Evolutionary conservation across 2,888 invertebrate species (phyloP).

Genomic region (Ophion ventricosus): DNA sequence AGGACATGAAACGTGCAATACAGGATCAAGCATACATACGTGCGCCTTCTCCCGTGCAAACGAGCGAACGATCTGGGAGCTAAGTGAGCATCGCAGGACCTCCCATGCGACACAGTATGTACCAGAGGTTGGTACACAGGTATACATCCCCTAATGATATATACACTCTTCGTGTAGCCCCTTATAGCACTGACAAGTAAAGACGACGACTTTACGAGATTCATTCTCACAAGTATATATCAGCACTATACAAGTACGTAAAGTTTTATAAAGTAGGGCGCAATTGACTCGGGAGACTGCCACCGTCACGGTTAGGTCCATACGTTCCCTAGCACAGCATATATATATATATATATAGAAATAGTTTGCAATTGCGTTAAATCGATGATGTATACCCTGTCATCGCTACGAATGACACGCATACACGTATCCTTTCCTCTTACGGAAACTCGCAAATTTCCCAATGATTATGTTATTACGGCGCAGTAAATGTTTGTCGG

Average conservation of each 20-base stretch:
- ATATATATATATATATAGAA: conserved; percentile 16
- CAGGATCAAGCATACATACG: background rate
- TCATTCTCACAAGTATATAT: conserved; percentile 25
- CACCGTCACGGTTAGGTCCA: conserved; percentile 7
- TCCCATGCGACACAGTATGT: conserved; percentile 57
- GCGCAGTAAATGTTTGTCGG: background rate
- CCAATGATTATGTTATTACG: conserved; percentile 26
- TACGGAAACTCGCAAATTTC: conserved; percentile 9
- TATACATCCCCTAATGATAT: conserved; percentile 34
- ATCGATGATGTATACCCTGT: conserved; percentile 61
- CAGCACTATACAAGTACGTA: background rate
- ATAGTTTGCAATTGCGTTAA: conserved; percentile 54
- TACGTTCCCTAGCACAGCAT: background rate
- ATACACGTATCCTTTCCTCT: conserved; percentile 32
- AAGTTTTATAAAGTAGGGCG: conserved; percentile 11
- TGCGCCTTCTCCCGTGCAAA: conserved; percentile 40
- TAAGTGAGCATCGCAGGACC: conserved; percentile 57
- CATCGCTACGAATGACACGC: conserved; percentile 42
- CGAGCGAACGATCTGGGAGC: conserved; percentile 51
- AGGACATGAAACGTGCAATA: background rate
- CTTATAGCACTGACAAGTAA: conserved; percentile 34
- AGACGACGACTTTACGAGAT: conserved; percentile 54
- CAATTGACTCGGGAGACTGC: conserved; percentile 5
- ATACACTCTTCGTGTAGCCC: conserved; percentile 35
- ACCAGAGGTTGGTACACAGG: conserved; percentile 13